These are phyloP conservation scores for Amiota communis DNA, from an alignment of 2,888 invertebrate genomes.

Conservation along the genomic window DNA sequence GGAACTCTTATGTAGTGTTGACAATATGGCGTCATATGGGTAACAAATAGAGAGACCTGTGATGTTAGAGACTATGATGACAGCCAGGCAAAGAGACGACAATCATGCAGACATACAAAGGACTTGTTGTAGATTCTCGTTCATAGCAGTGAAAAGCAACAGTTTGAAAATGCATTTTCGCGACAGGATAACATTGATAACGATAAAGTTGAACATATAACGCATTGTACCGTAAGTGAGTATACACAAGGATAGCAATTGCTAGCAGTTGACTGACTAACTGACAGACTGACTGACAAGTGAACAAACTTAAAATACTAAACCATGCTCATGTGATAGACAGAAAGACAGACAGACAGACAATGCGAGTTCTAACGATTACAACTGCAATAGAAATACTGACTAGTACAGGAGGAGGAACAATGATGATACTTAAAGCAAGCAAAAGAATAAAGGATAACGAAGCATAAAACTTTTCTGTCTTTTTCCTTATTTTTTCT, in stretches of 20 bases:
- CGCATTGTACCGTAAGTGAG: no score
- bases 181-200: conserved; percentile 21
- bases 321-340: background rate
- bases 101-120: background rate
- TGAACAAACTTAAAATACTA: no score
- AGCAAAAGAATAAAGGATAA: conserved; percentile 23
- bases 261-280: no score
- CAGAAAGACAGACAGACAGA: background rate
- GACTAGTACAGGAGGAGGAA: background rate
- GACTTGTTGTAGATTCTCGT: background rate
- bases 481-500: conserved; percentile 7
- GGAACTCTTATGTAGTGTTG: conserved; percentile 1
- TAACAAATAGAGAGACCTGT: background rate
- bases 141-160: conserved; percentile 4
- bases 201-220: background rate
- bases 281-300: no score
- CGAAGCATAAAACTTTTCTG: conserved; percentile 7
- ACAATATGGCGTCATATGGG: conserved; percentile 25
- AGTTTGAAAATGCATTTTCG: conserved; percentile 15
- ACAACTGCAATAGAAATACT: background rate
- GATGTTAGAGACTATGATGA: conserved; percentile 29
- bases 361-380: background rate
- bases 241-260: no score
- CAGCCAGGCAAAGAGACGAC: conserved; percentile 23
- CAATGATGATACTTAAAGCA: conserved; percentile 6